Base-by-base conservation (phyloP, 2,888 invertebrate genomes). In the Nomada goodeniana region DNA sequence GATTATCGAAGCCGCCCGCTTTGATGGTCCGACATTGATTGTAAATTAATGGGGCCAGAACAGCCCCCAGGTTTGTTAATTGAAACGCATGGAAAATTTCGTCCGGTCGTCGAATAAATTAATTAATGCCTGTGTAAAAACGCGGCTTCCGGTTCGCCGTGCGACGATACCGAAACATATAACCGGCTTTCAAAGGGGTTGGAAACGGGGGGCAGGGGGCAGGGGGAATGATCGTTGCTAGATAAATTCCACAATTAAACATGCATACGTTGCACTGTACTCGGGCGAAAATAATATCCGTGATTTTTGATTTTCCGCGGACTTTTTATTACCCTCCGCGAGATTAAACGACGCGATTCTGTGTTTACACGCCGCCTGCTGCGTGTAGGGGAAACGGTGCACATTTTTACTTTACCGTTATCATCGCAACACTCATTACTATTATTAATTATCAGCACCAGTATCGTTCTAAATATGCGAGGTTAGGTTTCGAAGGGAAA, bases 11-110 rank as follows among this genome's bases (percentile, higher is more conserved):
- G 36, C 36, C 5, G 36, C 36, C 0, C 36, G 7, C 36, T 36
- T 36, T 36, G 36, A 36, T 7, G 36, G 36, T 0, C 0, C 36
- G 7, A 7, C 36, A 7, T 36, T 20, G 76, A 68, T 69, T 72
- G 76, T 76, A 82, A 76, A 82, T 81, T 81, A 76, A 82, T 82
- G 76, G 75, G 63, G 36, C 60, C 60, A 71, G 80, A 76, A 81
- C 63, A 72, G 55, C 67, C 55, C 23, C 55, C 23, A 44, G 18
- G 42, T 65, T n/a, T 29, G 67, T 68, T 73, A 81, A 80, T 72
- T 79, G 61, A 79, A 79, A 80, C 72, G 67, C 80, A 68, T 57
- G 71, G 80, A 68, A 80, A 78, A 78, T 72, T 70, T 77, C 78
- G 79, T 64, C 79, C 47, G 79, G 55, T 70, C 65, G 50, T 20